Base-by-base conservation (phyloP, 2,888 invertebrate genomes). In the Epinotia demarniana region DNA sequence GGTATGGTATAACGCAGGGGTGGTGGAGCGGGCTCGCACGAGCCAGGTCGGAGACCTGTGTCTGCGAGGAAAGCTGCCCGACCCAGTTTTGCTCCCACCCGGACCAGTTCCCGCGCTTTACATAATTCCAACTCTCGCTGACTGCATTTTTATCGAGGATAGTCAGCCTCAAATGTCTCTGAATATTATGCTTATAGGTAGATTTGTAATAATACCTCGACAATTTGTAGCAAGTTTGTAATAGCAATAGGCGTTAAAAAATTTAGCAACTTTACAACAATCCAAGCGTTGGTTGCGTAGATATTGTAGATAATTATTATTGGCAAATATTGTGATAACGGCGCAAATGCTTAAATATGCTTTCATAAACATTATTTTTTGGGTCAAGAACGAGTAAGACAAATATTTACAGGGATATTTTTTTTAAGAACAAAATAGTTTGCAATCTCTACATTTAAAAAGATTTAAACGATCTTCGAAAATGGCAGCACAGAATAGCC, bases 11-110 rank as follows among this genome's bases (percentile, higher is more conserved):
- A 46, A 18, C 8, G 12, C 39, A 18, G 39, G 46, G 27, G 53
- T 19, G 13, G 53, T 13, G 19, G 46, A 6, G 39, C 11, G 18
- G 57, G 18, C n/a, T 18, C 33, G 46, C 16, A 18, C 39, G 53
- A 68, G 46, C 60, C 63, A 19, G 53, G 39, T 61, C 67, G 84
- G 75, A 85, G 85, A 85, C 86, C 84, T 79, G 73, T 78, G 77
- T 82, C 81, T 80, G 79, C 62, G 79, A 87, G 89, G 90, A 91
- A 91, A 92, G 81, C 81, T 80, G 78, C 81, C 84, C 90, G 91
- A 90, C 91, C 91, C 88, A 90, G 86, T 87, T 90, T 82, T 81
- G 80, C 81, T 79, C 82, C 79, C 67, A 77, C 80, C 76, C 78
- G 79, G 82, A 83, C 83, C 80, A 72, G 84, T 85, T 85, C 80